phyloP scores from a whole-genome alignment of 1,140 invertebrate genomes.

The Pollicipes pollicipes region DNA sequence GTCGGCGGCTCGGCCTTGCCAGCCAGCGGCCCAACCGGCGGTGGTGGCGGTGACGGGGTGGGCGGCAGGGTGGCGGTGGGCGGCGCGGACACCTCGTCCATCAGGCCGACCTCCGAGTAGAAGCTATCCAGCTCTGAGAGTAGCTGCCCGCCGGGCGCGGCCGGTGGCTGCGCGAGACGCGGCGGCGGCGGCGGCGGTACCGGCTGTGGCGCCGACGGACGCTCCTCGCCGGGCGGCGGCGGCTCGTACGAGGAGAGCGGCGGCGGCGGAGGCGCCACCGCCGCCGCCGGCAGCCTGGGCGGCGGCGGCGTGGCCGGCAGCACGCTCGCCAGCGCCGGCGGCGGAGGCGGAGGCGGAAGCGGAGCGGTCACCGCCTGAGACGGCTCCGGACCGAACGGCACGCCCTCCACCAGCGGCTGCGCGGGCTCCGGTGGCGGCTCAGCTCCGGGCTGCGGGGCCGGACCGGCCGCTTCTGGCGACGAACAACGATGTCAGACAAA shows the following conservation, averaged over 20 bases:
- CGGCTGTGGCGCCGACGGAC: conserved; percentile 21
- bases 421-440: background rate
- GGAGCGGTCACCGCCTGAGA: too few species aligned
- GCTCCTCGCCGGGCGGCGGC: conserved; percentile 34
- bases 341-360: background rate
- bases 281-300: background rate
- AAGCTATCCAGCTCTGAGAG: conserved; percentile 36
- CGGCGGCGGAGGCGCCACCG: conserved; percentile 7
- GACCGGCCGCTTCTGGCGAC: background rate
- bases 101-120: conserved; percentile 38
- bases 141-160: background rate
- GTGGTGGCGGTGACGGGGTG: background rate
- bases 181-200: background rate
- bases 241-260: conserved; percentile 24
- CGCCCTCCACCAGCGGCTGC: background rate
- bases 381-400: too few species aligned
- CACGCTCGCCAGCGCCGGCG: too few species aligned
- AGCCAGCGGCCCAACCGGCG: conserved; percentile 21
- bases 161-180: too few species aligned
- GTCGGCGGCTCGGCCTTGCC: background rate
- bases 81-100: background rate
- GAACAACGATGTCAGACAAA: too few species aligned
- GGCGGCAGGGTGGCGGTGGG: background rate
- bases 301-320: background rate
- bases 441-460: background rate